Conservation (phyloP, 1,140 invertebrate genomes). For the Scylla paramamosain region DNA sequence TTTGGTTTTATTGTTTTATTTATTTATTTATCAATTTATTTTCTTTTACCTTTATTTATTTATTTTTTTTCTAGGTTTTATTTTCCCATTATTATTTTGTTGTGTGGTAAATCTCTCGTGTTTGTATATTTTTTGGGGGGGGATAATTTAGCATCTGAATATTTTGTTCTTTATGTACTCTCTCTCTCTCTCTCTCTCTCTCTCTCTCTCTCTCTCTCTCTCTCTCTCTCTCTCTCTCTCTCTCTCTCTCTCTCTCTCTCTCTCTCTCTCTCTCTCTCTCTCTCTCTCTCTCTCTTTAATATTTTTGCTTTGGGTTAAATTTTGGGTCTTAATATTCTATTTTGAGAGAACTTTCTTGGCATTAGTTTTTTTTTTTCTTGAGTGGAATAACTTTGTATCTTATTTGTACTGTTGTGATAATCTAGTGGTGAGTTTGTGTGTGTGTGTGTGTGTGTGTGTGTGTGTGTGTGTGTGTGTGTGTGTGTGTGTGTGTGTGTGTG, state of each 20-base stretch:
- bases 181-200: too few relatives aligned
- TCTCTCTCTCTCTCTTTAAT: slow-evolving; percentile 47
- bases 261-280: slow-evolving; percentile 3
- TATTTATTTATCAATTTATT: too few relatives aligned
- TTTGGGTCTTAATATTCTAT: background rate
- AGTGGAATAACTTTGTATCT: too few relatives aligned
- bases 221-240: too few relatives aligned
- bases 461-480: slow-evolving; percentile 33
- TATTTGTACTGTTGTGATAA: too few relatives aligned
- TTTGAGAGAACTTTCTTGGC: background rate
- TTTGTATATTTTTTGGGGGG: too few relatives aligned
- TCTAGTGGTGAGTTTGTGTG: background rate
- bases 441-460: slow-evolving; percentile 33
- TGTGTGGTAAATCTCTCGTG: too few relatives aligned
- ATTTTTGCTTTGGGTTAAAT: background rate
- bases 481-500: slow-evolving; percentile 35
- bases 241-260: too few relatives aligned
- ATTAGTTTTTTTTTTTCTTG: background rate
- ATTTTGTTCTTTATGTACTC: background rate
- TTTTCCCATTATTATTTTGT: background rate
- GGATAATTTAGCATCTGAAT: too few relatives aligned
- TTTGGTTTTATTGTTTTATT: too few relatives aligned
- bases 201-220: too few relatives aligned
- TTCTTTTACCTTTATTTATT: background rate
- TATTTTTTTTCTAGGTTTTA: background rate